phyloP scores from a whole-genome alignment of 2,797 vertebrate genomes.

The Dallia pectoralis region DNA sequence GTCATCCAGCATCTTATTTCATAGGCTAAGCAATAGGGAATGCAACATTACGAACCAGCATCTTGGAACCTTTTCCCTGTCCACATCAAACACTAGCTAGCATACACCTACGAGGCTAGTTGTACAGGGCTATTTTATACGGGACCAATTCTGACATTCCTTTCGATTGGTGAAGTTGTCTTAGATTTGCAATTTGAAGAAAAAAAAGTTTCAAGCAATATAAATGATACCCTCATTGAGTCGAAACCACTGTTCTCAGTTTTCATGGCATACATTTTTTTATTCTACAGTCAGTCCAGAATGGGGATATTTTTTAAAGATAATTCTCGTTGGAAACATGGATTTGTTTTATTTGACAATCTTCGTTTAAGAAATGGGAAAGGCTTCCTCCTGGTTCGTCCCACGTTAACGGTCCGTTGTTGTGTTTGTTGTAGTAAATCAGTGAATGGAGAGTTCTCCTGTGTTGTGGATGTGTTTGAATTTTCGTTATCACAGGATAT shows the following conservation, averaged over 20 bases:
- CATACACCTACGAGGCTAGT: conserved; percentile 27
- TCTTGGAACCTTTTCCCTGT: conserved; percentile 44
- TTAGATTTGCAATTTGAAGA: conserved; percentile 5
- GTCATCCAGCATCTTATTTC: conserved; percentile 54
- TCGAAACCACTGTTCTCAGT: conserved; percentile 13
- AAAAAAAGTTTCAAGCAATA: conserved; percentile 11
- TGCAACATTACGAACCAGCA: conserved; percentile 57
- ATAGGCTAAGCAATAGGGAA: conserved; percentile 77
- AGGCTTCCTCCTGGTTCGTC: background rate
- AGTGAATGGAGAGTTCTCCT: background rate
- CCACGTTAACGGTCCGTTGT: background rate
- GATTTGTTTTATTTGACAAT: background rate
- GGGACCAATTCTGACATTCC: conserved; percentile 78
- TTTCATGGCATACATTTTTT: background rate
- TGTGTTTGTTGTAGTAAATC: background rate
- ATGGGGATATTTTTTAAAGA: background rate
- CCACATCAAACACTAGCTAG: conserved; percentile 26
- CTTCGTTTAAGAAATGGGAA: background rate
- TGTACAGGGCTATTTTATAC: conserved; percentile 61
- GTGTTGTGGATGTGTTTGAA: conserved; percentile 36
- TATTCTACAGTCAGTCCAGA: conserved; percentile 1
- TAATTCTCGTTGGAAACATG: background rate
- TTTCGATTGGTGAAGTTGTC: conserved; percentile 38
- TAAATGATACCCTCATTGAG: background rate
- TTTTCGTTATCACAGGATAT: conserved; percentile 19